Conservation (phyloP, 2,113 vertebrate genomes). For the Leucosticte australis region DNA sequence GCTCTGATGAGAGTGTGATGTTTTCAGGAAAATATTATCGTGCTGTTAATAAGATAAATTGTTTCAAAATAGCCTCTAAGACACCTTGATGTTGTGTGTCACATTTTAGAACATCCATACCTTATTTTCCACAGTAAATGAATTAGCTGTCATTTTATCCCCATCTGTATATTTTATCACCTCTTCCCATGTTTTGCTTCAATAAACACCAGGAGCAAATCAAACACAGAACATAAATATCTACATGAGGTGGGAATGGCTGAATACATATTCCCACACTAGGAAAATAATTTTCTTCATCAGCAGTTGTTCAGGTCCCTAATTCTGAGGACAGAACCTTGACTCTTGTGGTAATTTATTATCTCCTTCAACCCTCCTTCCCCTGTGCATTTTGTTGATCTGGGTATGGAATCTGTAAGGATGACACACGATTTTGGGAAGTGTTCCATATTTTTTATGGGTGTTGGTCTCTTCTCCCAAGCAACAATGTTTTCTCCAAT, state of each 20-base stretch:
- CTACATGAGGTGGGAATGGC: background rate
- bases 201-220: background rate
- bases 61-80: background rate
- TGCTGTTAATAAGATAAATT: background rate
- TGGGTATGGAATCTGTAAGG: background rate
- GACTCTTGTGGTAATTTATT: background rate
- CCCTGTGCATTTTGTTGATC: background rate
- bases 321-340: background rate
- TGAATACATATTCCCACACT: background rate
- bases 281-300: background rate
- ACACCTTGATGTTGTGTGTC: background rate
- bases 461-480: background rate
- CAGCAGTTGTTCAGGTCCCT: background rate
- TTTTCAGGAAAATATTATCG: background rate
- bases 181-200: background rate
- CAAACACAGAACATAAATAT: background rate
- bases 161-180: background rate
- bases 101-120: background rate
- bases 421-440: conserved; percentile 53
- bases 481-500: background rate
- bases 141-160: background rate
- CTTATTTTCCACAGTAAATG: background rate
- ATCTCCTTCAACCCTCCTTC: background rate
- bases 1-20: background rate
- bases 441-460: background rate